These are phyloP conservation scores for Apteryx owenii DNA, from an alignment of 2,113 vertebrate genomes.

Conservation along the genomic window DNA sequence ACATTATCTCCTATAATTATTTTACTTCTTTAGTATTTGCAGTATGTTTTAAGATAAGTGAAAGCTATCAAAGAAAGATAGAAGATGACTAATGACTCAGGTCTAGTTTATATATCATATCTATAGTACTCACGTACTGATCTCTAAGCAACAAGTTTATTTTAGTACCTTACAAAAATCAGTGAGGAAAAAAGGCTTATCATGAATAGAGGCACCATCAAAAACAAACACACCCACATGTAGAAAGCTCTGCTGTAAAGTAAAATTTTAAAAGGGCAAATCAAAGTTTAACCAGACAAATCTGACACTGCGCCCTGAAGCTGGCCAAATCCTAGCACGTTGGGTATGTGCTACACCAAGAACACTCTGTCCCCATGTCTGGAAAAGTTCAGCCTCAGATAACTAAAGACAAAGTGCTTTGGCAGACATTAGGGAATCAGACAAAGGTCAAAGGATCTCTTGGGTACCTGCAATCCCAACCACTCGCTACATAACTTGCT, in stretches of 20 bases:
- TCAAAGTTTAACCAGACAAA: background rate
- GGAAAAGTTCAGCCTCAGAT: background rate
- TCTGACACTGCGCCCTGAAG: background rate
- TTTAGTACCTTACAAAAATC: background rate
- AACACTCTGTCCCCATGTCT: too few relatives aligned
- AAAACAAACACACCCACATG: background rate
- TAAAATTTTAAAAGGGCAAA: background rate
- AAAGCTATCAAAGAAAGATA: background rate
- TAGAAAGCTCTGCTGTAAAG: background rate
- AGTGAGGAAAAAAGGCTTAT: background rate
- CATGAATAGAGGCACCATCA: background rate
- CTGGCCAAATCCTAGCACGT: background rate
- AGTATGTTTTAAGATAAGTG: background rate
- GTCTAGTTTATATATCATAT: background rate
- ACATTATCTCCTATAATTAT: background rate
- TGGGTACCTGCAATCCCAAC: background rate
- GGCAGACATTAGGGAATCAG: background rate
- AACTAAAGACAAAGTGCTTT: background rate
- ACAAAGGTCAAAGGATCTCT: background rate
- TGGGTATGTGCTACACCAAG: background rate
- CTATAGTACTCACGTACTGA: background rate
- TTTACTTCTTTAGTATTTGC: background rate
- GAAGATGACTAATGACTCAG: background rate
- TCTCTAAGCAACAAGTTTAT: background rate
- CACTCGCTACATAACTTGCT: too few relatives aligned